phyloP scores from a whole-genome alignment of 1,140 invertebrate genomes.

The Trissolcus basalis region DNA sequence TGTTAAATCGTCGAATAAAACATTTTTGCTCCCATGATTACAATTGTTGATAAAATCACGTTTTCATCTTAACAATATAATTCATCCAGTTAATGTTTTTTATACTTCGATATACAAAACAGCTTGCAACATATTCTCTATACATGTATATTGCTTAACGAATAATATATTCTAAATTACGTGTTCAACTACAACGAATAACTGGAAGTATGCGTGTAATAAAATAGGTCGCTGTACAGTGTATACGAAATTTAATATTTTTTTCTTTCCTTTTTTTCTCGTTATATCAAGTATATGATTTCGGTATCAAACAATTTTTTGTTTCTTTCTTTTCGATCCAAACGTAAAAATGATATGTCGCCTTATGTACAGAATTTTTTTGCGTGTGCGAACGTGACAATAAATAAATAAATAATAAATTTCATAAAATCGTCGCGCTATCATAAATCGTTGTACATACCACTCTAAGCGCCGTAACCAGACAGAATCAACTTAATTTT shows the following conservation, averaged over 20 bases:
- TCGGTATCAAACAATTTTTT: constrained; percentile 8
- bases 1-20: constrained; percentile 34
- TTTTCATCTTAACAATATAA: constrained; percentile 36
- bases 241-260: constrained; percentile 13
- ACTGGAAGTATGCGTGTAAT: constrained; percentile 38
- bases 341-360: constrained; percentile 4
- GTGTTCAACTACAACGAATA: constrained; percentile 41
- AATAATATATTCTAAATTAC: constrained; percentile 34
- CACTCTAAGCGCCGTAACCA: neutral
- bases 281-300: constrained; percentile 25
- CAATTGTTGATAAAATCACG: constrained; percentile 37
- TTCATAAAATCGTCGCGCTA: constrained; percentile 51
- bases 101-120: constrained; percentile 36
- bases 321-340: constrained; percentile 4
- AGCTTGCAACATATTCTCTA: constrained; percentile 30
- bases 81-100: constrained; percentile 10
- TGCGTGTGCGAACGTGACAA: constrained; percentile 37
- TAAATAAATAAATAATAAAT: constrained; percentile 72
- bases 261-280: no score
- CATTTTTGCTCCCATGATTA: constrained; percentile 27
- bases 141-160: constrained; percentile 44
- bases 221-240: constrained; percentile 37
- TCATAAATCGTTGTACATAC: constrained; percentile 11
- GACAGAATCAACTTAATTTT: neutral
- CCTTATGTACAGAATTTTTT: constrained; percentile 6